phyloP scores from a whole-genome alignment of 2,113 vertebrate species.

The Ardeotis arabs region DNA sequence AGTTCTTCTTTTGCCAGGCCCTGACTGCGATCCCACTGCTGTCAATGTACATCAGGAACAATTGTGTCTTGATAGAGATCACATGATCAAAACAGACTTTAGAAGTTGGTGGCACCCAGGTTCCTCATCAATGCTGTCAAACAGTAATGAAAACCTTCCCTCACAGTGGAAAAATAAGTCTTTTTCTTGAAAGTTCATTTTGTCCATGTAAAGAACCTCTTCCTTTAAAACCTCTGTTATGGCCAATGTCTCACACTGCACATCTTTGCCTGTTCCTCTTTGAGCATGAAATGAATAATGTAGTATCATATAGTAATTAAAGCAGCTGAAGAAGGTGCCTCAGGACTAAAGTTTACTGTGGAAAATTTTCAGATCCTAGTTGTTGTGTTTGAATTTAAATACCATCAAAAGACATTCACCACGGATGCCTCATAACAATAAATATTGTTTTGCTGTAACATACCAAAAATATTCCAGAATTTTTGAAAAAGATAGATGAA shows the following conservation, averaged over 20 bases:
- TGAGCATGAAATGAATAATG: background rate
- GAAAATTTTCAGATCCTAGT: background rate
- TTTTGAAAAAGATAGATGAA: background rate
- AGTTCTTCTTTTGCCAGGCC: background rate
- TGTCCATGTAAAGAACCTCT: background rate
- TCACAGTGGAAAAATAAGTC: background rate
- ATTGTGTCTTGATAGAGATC: background rate
- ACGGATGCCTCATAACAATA: background rate
- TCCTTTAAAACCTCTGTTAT: background rate
- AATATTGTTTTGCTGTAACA: background rate
- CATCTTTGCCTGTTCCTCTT: background rate
- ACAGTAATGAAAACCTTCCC: background rate
- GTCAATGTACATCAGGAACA: background rate
- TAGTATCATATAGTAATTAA: background rate
- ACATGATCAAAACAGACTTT: background rate
- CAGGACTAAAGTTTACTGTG: background rate
- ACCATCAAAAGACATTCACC: background rate
- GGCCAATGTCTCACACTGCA: background rate
- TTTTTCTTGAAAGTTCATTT: background rate
- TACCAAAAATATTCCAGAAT: background rate
- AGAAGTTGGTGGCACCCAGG: rapidly evolving
- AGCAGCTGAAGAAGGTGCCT: background rate
- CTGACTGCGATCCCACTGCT: rapidly evolving
- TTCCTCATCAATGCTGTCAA: background rate
- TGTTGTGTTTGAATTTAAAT: background rate